Percentiles rank a stretch among this genome's conserved stretches.
These are phyloP conservation scores for Synodontis membranacea DNA, from an alignment of 2,113 vertebrate species.

Conservation along the genomic window DNA sequence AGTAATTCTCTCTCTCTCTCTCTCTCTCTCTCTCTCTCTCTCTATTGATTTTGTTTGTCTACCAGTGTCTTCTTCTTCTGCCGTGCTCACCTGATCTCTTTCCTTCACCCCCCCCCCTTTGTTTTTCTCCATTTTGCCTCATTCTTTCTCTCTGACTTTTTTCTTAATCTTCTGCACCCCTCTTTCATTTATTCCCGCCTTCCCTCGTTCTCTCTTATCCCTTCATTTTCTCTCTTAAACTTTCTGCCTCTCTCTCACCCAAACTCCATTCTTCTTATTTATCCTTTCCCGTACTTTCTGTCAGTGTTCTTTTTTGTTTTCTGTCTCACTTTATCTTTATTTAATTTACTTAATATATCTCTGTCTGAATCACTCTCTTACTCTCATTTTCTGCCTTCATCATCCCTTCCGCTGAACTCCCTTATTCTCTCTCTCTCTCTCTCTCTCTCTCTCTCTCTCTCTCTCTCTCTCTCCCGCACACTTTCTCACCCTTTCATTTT, in stretches of 20 bases:
- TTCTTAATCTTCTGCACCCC: not conserved
- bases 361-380: no score
- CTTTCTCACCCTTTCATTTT: not conserved
- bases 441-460: no score
- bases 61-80: not conserved
- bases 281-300: not conserved
- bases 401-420: not conserved
- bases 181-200: not conserved
- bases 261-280: not conserved
- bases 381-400: slow-evolving; percentile 7
- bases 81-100: not conserved
- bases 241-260: not conserved
- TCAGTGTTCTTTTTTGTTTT: not conserved
- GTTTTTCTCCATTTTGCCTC: not conserved
- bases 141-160: not conserved
- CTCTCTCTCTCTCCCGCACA: not conserved
- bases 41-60: not conserved
- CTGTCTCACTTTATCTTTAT: not conserved
- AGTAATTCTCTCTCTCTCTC: not conserved
- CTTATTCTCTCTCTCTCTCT: no score
- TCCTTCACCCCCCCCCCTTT: not conserved
- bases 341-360: not conserved
- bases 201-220: not conserved
- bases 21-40: not conserved
- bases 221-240: not conserved